These are phyloP conservation scores for Micrastur ruficollis DNA, from an alignment of 2,797 vertebrate species.

Conservation along the genomic window DNA sequence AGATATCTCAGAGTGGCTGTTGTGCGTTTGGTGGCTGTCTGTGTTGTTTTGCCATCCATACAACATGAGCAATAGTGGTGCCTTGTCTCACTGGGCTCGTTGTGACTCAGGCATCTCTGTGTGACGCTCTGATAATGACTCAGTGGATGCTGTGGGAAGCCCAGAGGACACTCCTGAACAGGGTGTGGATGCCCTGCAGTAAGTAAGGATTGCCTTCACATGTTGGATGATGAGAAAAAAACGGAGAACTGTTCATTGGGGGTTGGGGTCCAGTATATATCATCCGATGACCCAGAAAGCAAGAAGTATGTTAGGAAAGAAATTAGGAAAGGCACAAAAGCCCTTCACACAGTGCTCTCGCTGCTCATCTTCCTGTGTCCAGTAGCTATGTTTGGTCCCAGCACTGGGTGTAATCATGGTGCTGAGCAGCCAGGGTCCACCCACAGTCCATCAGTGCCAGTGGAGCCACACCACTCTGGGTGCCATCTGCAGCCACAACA, in stretches of 20 bases:
- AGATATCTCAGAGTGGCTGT: background rate
- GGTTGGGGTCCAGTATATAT: background rate
- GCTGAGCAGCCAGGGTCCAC: background rate
- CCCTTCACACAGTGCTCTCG: accelerated
- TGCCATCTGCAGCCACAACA: background rate
- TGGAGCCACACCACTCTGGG: background rate
- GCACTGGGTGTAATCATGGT: accelerated
- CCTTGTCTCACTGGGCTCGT: accelerated
- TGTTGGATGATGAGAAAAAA: background rate
- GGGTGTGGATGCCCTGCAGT: background rate
- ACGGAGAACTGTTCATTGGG: accelerated
- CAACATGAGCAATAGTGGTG: accelerated
- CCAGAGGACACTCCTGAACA: background rate
- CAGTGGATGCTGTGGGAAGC: accelerated
- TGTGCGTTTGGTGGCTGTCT: background rate
- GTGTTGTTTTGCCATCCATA: background rate
- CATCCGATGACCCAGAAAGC: background rate
- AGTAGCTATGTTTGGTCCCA: background rate
- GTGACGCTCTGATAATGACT: accelerated
- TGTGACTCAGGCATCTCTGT: background rate
- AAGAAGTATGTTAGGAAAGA: background rate
- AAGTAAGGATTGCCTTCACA: background rate
- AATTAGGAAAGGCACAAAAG: background rate
- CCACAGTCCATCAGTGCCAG: background rate
- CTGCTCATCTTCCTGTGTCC: background rate